Percentiles rank a stretch among this genome's conserved stretches.
Evolutionary conservation across 2,888 invertebrate species (phyloP).

Genomic region (Leptura quadrifasciata): DNA sequence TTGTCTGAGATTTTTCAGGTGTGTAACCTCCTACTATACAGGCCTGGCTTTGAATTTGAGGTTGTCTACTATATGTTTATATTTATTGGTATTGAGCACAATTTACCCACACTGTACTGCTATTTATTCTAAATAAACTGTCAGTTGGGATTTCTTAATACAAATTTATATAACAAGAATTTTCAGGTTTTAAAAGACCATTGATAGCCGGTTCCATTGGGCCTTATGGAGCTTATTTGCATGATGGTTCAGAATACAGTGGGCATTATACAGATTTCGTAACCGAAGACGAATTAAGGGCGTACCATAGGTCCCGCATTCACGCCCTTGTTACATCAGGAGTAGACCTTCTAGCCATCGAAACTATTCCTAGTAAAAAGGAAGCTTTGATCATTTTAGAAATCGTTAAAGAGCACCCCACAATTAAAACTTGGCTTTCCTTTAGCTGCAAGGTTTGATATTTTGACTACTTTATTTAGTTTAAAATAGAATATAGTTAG

Average conservation of each 20-base stretch:
- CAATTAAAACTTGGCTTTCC: constrained; percentile 86
- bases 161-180: not conserved
- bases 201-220: constrained; percentile 91
- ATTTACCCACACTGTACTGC: too few relatives aligned
- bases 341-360: constrained; percentile 88
- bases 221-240: constrained; percentile 90
- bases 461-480: not conserved
- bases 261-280: constrained; percentile 84
- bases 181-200: constrained; percentile 70
- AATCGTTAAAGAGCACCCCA: constrained; percentile 84
- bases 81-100: too few relatives aligned
- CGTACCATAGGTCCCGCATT: constrained; percentile 88
- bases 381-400: constrained; percentile 89
- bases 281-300: constrained; percentile 77
- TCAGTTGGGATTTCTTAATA: too few relatives aligned
- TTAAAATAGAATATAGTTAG: too few relatives aligned
- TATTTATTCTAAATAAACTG: too few relatives aligned
- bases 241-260: constrained; percentile 92
- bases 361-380: constrained; percentile 88
- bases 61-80: too few relatives aligned
- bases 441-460: not conserved
- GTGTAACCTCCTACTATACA: too few relatives aligned
- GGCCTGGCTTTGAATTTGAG: too few relatives aligned
- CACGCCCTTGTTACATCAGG: constrained; percentile 84
- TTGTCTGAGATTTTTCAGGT: too few relatives aligned